Base-by-base conservation (phyloP, 2,797 vertebrate genomes). In the Galagoides demidoff region DNA sequence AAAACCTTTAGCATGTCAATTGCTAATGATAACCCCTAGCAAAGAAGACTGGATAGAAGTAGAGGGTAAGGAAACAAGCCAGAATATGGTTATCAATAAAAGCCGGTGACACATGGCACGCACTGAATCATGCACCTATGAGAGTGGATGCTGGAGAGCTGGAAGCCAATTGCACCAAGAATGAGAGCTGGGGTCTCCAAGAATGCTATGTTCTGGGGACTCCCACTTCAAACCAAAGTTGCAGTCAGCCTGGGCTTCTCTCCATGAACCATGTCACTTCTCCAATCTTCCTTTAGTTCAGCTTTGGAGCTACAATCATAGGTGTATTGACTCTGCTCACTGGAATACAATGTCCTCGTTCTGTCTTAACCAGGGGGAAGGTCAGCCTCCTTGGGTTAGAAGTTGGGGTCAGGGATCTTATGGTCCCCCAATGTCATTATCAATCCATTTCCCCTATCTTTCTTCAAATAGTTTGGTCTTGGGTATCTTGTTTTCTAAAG, bases 31-130 rank as follows among this genome's bases (percentile, higher is more conserved):
- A 70, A 95, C 92, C 93, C 85, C 83, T 88, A 96, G 94, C 61
- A 83, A 78, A 96, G 84, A 92, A 95, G 93, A 92, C 16, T 96
- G 89, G 70, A 68, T 57, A 95, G 93, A 78, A 82, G 3, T 85
- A 79, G 85, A n/a, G 73, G 93, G 70, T 90, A 96, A 77, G 61
- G 95, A 94, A 85, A 97, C 39, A 95, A 98, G 96, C 97, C 93
- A 95, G 96, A 96, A 77, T 55, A 90, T 89, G 92, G 85, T 96
- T 95, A 94, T 97, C 77, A 91, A 89, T 97, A 93, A 86, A 96
- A 96, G 93, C 94, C 96, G 73, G 70, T 87, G 97, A 97, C 22
- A 55, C 92, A 94, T 93, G 97, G 97, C 92, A 97, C 97, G 2
- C 83, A 94, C 82, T 88, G 92, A 92, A 61, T 96, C 27, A 4